A percentile compares a stretch with the other conserved stretches of the same genome.
Evolutionary conservation across 2,888 invertebrate genomes (phyloP).

Genomic region (Amphipyra berbera): DNA sequence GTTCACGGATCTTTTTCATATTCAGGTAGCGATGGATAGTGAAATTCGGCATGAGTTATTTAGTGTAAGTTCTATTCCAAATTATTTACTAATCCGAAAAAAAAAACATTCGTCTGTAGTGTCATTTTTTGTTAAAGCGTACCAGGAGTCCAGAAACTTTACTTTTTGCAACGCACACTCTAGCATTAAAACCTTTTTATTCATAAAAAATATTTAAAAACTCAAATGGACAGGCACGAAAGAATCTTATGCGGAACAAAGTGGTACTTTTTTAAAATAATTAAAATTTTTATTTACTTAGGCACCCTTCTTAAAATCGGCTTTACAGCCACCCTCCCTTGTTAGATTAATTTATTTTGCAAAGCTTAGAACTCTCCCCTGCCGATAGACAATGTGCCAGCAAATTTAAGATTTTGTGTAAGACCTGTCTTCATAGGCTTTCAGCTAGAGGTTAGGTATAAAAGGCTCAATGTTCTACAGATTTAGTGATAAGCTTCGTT

Average conservation of each 20-base stretch:
- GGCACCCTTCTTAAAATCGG: conserved; percentile 7
- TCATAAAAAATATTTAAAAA: too few species aligned
- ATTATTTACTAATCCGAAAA: not conserved
- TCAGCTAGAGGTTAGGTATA: not conserved
- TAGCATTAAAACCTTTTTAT: too few species aligned
- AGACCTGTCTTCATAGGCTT: conserved; percentile 4
- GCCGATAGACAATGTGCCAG: not conserved
- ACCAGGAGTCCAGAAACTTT: too few species aligned
- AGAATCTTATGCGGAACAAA: not conserved
- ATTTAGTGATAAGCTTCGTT: conserved; percentile 10
- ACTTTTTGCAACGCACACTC: too few species aligned
- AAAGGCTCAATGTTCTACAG: conserved; percentile 1
- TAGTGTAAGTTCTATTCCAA: not conserved
- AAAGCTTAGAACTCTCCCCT: conserved; percentile 2
- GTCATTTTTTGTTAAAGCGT: too few species aligned
- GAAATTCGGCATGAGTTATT: not conserved
- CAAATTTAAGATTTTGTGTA: conserved; percentile 16
- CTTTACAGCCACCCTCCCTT: conserved; percentile 3
- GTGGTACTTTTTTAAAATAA: conserved; percentile 15
- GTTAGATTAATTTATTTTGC: conserved; percentile 11
- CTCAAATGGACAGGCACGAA: too few species aligned
- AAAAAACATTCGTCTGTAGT: too few species aligned
- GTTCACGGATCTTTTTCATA: not conserved
- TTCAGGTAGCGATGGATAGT: not conserved
- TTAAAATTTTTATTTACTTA: conserved; percentile 13